Conservation (phyloP, 2,888 invertebrate species). For the Gibbula magus region DNA sequence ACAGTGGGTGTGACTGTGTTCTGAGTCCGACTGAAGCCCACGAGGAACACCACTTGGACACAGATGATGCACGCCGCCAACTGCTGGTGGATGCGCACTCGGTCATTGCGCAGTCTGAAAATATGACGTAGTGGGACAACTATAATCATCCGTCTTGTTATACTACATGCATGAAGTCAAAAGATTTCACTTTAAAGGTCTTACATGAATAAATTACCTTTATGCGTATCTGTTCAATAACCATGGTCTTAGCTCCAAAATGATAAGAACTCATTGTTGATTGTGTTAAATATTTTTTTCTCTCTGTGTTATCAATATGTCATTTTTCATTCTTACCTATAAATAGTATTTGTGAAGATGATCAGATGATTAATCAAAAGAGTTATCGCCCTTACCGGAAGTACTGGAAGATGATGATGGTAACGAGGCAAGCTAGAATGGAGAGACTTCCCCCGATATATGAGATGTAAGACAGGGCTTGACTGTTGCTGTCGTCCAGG, state of each 20-base stretch:
- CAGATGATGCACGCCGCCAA: slow-evolving; percentile 63
- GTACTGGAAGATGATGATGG: slow-evolving; percentile 61
- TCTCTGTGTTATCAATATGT: too few relatives aligned
- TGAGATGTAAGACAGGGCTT: slow-evolving; percentile 62
- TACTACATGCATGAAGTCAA: not conserved
- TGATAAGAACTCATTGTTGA: too few relatives aligned
- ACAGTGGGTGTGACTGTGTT: slow-evolving; percentile 34
- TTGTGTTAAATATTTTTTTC: too few relatives aligned
- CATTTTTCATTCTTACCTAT: too few relatives aligned
- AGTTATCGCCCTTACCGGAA: slow-evolving; percentile 53
- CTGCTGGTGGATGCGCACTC: slow-evolving; percentile 65
- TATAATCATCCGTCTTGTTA: not conserved
- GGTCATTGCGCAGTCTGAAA: slow-evolving; percentile 60
- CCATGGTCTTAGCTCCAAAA: too few relatives aligned
- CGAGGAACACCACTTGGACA: slow-evolving; percentile 60
- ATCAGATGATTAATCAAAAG: too few relatives aligned
- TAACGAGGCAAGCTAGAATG: slow-evolving; percentile 58
- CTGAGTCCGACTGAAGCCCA: slow-evolving; percentile 61
- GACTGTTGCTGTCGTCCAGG: slow-evolving; percentile 52
- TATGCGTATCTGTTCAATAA: too few relatives aligned
- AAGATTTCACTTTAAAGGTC: too few relatives aligned
- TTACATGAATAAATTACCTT: too few relatives aligned
- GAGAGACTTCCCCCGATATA: slow-evolving; percentile 69
- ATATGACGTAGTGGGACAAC: not conserved
- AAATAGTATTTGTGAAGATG: too few relatives aligned